phyloP scores from a whole-genome alignment of 2,797 vertebrate genomes.

The Rhinella marina region DNA sequence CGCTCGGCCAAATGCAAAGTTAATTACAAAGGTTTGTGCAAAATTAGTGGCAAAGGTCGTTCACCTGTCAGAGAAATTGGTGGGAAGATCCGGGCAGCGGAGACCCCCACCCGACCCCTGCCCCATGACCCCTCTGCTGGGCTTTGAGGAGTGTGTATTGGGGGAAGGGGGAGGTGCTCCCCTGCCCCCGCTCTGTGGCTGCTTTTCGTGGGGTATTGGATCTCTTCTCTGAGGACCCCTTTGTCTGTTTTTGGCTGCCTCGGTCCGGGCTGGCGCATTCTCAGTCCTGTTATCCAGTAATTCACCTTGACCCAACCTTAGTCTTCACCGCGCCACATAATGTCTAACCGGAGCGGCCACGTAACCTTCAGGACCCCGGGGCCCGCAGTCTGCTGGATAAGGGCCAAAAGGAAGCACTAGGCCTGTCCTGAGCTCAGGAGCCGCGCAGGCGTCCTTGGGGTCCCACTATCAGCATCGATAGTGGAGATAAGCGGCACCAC shows the following conservation, averaged over 20 bases:
- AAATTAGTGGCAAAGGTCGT: slow-evolving; percentile 28
- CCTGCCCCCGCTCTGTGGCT: too few species aligned
- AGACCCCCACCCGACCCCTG: too few species aligned
- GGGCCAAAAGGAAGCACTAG: not conserved
- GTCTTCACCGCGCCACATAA: not conserved
- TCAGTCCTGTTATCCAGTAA: slow-evolving; percentile 42
- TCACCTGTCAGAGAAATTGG: not conserved
- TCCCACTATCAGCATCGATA: too few species aligned
- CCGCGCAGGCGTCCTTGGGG: too few species aligned
- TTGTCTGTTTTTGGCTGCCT: too few species aligned
- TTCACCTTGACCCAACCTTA: slow-evolving; percentile 57
- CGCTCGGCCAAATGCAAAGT: slow-evolving; percentile 34
- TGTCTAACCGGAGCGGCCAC: slow-evolving; percentile 17
- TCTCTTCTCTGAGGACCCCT: too few species aligned
- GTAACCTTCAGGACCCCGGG: not conserved
- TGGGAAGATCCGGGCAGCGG: not conserved
- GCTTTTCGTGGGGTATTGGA: too few species aligned
- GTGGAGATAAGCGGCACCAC: too few species aligned
- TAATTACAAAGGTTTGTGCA: slow-evolving; percentile 44
- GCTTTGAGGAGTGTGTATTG: too few species aligned
- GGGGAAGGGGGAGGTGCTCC: too few species aligned
- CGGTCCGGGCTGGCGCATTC: not conserved
- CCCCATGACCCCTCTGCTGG: too few species aligned
- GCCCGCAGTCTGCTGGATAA: not conserved
- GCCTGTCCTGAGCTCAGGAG: not conserved